A percentile compares a stretch with the other conserved stretches of the same genome.
These are phyloP conservation scores for Lutjanus erythropterus DNA, from an alignment of 2,113 vertebrate genomes.

Conservation along the genomic window DNA sequence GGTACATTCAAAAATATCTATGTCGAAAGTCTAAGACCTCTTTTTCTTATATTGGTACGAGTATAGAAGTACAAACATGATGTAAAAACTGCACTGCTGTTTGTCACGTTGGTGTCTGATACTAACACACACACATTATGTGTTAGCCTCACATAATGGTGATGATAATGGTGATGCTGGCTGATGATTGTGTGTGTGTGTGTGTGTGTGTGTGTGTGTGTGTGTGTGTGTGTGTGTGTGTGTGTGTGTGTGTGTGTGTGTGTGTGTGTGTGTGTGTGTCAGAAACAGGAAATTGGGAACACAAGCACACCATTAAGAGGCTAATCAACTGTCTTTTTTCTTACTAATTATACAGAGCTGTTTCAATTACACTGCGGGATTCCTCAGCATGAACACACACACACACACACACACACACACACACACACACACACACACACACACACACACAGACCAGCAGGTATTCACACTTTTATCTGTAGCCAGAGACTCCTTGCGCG, in stretches of 20 bases:
- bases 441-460: conserved; percentile 11
- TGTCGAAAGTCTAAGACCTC: no score
- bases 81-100: neutral
- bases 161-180: conserved; percentile 54
- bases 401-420: conserved; percentile 27
- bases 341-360: conserved; percentile 68
- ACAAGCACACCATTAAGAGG: conserved; percentile 50
- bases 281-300: conserved; percentile 43
- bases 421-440: conserved; percentile 25
- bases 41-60: no score
- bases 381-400: conserved; percentile 33
- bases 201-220: conserved; percentile 16
- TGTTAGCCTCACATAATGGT: conserved; percentile 31
- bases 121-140: conserved; percentile 10
- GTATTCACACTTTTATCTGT: conserved; percentile 16
- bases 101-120: neutral
- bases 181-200: conserved; percentile 26
- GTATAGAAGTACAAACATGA: neutral
- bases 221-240: conserved; percentile 19
- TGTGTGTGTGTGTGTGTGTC: conserved; percentile 36
- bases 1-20: no score
- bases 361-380: conserved; percentile 65
- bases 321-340: conserved; percentile 72
- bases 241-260: conserved; percentile 25
- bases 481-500: conserved; percentile 5